Evolutionary conservation across 2,113 vertebrate species (phyloP).

Genomic region (Crotalus horridus): DNA sequence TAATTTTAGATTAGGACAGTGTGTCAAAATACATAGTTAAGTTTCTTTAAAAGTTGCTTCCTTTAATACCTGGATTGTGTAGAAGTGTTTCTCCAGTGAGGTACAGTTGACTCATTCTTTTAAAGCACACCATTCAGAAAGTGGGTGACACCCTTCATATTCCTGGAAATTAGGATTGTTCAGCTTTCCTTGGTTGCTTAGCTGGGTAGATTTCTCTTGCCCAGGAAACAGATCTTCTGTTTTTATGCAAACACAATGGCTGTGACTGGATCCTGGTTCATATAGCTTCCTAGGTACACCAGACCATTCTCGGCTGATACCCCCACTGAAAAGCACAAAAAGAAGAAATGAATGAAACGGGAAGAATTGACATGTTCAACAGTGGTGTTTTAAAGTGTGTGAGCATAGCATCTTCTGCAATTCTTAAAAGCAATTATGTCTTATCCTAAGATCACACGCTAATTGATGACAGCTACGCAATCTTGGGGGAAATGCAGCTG

Average conservation of each 20-base stretch:
- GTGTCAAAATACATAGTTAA: neutral
- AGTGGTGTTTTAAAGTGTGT: neutral
- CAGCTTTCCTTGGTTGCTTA: constrained; percentile 64
- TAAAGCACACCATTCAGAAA: constrained; percentile 69
- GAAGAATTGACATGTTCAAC: neutral
- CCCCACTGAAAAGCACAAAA: constrained; percentile 74
- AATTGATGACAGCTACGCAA: neutral
- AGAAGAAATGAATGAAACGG: neutral
- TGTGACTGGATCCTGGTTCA: constrained; percentile 65
- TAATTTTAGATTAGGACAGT: neutral
- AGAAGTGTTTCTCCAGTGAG: neutral
- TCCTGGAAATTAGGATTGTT: constrained; percentile 74
- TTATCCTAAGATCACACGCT: neutral
- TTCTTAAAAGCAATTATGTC: neutral
- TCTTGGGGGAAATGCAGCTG: neutral
- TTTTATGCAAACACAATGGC: constrained; percentile 82
- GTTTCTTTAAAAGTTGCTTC: neutral
- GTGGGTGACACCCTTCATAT: constrained; percentile 76
- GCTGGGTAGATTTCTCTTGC: neutral
- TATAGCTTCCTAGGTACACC: constrained; percentile 86
- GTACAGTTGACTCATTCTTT: neutral
- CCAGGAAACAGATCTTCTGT: constrained; percentile 50
- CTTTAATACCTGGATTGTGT: neutral
- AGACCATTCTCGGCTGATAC: constrained; percentile 79
- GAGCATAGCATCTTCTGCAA: neutral